These are phyloP conservation scores for Sminthurides bifidus DNA, from an alignment of 1,140 invertebrate genomes.

Conservation along the genomic window DNA sequence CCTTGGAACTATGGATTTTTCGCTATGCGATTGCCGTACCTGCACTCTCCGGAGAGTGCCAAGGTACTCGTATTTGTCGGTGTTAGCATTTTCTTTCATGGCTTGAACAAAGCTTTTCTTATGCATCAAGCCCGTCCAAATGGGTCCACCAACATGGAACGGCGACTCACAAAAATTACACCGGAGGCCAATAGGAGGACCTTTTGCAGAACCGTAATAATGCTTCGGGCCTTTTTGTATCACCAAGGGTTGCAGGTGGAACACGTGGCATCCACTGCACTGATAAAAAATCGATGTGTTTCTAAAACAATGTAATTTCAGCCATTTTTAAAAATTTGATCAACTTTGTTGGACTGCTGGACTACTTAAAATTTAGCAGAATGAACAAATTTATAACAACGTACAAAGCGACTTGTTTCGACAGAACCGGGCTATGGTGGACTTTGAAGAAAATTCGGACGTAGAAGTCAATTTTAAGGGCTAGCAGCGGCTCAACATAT, in stretches of 20 bases:
- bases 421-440: constrained; percentile 60
- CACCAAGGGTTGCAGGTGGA: constrained; percentile 64
- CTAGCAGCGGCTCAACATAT: constrained; percentile 82
- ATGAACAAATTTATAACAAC: constrained; percentile 10
- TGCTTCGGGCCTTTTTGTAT: constrained; percentile 41
- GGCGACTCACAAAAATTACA: constrained; percentile 66
- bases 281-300: constrained; percentile 78
- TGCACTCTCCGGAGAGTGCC: constrained; percentile 16
- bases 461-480: constrained; percentile 94
- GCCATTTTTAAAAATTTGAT: constrained; percentile 17
- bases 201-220: constrained; percentile 53
- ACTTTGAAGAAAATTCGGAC: constrained; percentile 86
- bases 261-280: constrained; percentile 74
- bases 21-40: constrained; percentile 1
- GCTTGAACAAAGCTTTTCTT: constrained; percentile 58
- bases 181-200: constrained; percentile 49
- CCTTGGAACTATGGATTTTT: not conserved
- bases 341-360: not conserved
- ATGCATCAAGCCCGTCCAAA: constrained; percentile 82
- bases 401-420: constrained; percentile 69
- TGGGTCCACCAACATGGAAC: constrained; percentile 79
- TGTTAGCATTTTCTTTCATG: constrained; percentile 37
- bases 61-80: constrained; percentile 28
- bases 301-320: constrained; percentile 45
- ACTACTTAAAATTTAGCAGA: not conserved